Conservation (phyloP, 2,888 invertebrate genomes). For the Scrobipalpa atriplicella region DNA sequence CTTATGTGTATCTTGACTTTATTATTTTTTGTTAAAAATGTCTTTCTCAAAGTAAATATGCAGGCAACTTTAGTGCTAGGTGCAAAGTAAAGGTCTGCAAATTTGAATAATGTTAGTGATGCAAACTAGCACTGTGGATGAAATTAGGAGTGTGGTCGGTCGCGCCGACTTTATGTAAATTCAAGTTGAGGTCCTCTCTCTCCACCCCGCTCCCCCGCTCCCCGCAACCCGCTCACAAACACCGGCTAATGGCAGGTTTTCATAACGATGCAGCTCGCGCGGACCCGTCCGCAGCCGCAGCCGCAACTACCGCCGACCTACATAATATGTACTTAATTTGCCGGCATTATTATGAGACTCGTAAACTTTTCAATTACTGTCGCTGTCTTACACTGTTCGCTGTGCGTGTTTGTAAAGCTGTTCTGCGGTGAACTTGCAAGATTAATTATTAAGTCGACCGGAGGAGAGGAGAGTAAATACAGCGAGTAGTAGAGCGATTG, state of each 20-base stretch:
- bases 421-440: slow-evolving; percentile 9
- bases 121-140: neutral
- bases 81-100: neutral
- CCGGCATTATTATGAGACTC: slow-evolving; percentile 1
- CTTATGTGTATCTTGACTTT: too few relatives aligned
- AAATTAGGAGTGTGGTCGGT: slow-evolving; percentile 5
- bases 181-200: neutral
- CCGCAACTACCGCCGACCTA: neutral
- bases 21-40: neutral
- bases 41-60: neutral
- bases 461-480: neutral
- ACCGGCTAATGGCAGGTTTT: too few relatives aligned
- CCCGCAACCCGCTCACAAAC: neutral
- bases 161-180: slow-evolving; percentile 6
- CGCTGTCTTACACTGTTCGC: neutral
- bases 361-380: slow-evolving; percentile 2
- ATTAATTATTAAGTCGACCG: slow-evolving; percentile 8
- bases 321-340: neutral
- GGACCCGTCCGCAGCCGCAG: neutral
- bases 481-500: neutral
- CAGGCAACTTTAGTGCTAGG: neutral
- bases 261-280: neutral
- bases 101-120: neutral
- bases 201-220: neutral
- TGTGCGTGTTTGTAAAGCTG: neutral